Percentiles rank a stretch among this genome's conserved stretches.
Evolutionary conservation across 2,113 vertebrate genomes (phyloP).

Genomic region (Mustela nigripes): DNA sequence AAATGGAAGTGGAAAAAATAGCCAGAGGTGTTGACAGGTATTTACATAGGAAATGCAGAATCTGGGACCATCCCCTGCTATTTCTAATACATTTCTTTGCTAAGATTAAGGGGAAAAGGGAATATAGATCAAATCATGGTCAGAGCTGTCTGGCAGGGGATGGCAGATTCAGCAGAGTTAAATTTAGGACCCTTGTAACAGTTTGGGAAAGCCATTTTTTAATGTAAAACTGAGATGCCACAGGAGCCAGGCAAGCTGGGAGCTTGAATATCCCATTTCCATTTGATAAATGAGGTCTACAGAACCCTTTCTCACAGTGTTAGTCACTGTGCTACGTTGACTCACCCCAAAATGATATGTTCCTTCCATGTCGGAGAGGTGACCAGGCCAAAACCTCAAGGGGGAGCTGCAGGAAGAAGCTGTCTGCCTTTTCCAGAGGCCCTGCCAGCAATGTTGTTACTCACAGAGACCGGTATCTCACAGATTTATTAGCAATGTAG

Average conservation of each 20-base stretch:
- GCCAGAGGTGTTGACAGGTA: neutral
- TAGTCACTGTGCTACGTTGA: neutral
- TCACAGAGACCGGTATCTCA: neutral
- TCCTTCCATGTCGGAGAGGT: neutral
- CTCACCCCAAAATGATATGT: neutral
- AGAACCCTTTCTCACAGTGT: neutral
- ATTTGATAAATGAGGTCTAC: neutral
- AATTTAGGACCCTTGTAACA: conserved; percentile 48
- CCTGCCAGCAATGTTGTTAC: neutral
- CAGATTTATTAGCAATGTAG: neutral
- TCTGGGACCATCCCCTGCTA: neutral
- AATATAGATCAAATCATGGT: conserved; percentile 8
- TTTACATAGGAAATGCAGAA: conserved; percentile 6
- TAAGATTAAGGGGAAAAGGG: neutral
- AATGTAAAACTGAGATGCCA: neutral
- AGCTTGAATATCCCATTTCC: neutral
- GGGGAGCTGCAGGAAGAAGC: neutral
- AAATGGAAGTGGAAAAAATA: neutral
- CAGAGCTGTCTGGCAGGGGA: neutral
- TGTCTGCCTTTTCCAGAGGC: neutral
- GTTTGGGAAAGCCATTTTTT: conserved; percentile 15
- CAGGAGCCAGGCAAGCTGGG: neutral
- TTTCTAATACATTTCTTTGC: conserved; percentile 24
- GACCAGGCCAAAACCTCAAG: neutral
- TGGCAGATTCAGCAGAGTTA: neutral